phyloP scores from a whole-genome alignment of 1,140 invertebrate species.

The Tetramorium parvispinum region DNA sequence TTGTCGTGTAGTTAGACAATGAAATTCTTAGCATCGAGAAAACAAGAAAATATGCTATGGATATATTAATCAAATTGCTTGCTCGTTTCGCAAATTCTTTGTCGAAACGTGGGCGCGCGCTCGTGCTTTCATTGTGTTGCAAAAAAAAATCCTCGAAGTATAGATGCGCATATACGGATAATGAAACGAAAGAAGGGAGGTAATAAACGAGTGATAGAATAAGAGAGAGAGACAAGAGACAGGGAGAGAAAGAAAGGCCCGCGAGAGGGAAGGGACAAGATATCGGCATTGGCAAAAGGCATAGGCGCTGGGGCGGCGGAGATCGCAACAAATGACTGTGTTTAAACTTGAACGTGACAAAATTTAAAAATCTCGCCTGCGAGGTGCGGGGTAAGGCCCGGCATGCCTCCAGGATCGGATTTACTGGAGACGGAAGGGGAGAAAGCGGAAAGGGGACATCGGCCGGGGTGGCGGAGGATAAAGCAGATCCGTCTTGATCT shows the following conservation, averaged over 20 bases:
- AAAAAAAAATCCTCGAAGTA: slow-evolving; percentile 20
- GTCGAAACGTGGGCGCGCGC: slow-evolving; percentile 56
- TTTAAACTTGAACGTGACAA: slow-evolving; percentile 86
- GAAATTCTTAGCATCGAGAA: background rate
- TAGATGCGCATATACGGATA: slow-evolving; percentile 41
- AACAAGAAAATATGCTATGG: background rate
- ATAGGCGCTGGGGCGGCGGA: slow-evolving; percentile 74
- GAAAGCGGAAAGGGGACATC: slow-evolving; percentile 49
- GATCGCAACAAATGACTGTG: slow-evolving; percentile 85
- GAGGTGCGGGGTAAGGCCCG: slow-evolving; percentile 44
- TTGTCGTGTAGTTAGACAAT: background rate
- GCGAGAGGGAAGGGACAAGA: slow-evolving; percentile 70
- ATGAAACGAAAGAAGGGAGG: slow-evolving; percentile 54
- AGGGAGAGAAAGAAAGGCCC: slow-evolving; percentile 49
- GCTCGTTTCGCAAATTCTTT: slow-evolving; percentile 33
- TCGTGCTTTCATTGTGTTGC: slow-evolving; percentile 38
- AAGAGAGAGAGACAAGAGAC: slow-evolving; percentile 20
- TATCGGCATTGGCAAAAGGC: slow-evolving; percentile 80
- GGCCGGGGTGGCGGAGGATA: slow-evolving; percentile 49
- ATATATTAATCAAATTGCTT: slow-evolving; percentile 30
- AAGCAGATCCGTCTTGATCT: slow-evolving; percentile 46
- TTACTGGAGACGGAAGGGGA: slow-evolving; percentile 14
- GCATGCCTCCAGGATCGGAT: slow-evolving; percentile 55
- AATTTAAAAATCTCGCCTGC: slow-evolving; percentile 84
- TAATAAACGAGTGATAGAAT: slow-evolving; percentile 38